Evolutionary conservation across 2,113 vertebrate genomes (phyloP), one percentile per base, ranked within the genome.

Genomic region (Coturnix japonica): DNA sequence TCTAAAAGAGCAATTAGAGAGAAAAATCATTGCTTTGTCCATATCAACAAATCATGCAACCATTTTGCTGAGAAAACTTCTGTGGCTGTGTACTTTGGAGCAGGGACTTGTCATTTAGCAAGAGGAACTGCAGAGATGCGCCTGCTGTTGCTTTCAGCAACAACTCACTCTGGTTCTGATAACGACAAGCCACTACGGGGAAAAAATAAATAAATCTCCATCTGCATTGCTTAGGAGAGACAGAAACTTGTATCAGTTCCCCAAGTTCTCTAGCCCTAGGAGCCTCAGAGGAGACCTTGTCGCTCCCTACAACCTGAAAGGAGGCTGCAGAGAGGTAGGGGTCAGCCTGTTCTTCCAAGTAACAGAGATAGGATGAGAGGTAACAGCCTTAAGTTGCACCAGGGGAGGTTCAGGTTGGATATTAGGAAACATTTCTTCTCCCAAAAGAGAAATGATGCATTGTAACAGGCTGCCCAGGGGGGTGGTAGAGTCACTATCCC

Each of bases 41-140:
- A 0, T 16, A 49, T 2, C 41, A 12, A 79, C 1, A 1, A 71
- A 8, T 41, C 4, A 1, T 35, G 8, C 57, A 56, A 65, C 7
- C 16, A 11, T 33, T 77, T 92, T 6, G 47, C 0, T 46, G 22
- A 60, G 77, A 85, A 90, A 83, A 60, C 19, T 76, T 81, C 33
- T 30, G 22, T 15, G 33, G 31, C n/a, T 81, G 47, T 1, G 2
- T 43, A 41, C 16, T 84, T 56, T 41, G 37, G 41, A 84, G 54
- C 9, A 59, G 11, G 41, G 33, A 73, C 63, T n/a, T 85, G 49
- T 70, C 61, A 73, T 26, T 53, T 21, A 61, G 49, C 6, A 63
- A 53, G 47, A 57, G 25, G 26, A 18, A 74, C 44, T 30, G 20
- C 83, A 75, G 53, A 88, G 47, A 59, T 69, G 26, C 7, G 13